Conservation (phyloP, 2,797 vertebrate genomes). For the Leucoraja ocellata region DNA sequence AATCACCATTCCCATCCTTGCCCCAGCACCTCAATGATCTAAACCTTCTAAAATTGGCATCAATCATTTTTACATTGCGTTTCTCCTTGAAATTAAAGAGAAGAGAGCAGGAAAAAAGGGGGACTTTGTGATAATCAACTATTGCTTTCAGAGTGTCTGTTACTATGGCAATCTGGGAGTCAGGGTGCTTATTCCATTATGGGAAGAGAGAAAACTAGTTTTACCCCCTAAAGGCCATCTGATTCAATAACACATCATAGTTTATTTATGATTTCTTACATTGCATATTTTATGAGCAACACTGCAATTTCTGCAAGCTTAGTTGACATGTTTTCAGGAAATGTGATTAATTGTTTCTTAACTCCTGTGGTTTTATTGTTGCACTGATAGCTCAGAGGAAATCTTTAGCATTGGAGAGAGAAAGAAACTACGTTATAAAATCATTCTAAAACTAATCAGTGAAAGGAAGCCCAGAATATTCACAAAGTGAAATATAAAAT, state of each 20-base stretch:
- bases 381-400: background rate
- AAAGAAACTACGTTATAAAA: background rate
- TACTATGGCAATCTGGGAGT: background rate
- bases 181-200: background rate
- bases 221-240: background rate
- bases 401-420: background rate
- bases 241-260: background rate
- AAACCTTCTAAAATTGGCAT: background rate
- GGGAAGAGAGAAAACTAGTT: background rate
- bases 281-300: constrained; percentile 13
- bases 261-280: constrained; percentile 13
- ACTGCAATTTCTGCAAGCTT: background rate
- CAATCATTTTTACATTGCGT: background rate
- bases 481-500: background rate
- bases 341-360: background rate
- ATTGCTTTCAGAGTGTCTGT: background rate
- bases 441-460: background rate
- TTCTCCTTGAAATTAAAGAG: background rate
- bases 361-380: background rate
- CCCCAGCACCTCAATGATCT: background rate
- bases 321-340: background rate
- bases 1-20: background rate
- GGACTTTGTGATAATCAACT: background rate
- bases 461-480: background rate
- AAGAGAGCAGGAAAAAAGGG: background rate